Evolutionary conservation across 2,888 invertebrate species (phyloP).

Genomic region (Amphipyra berbera): DNA sequence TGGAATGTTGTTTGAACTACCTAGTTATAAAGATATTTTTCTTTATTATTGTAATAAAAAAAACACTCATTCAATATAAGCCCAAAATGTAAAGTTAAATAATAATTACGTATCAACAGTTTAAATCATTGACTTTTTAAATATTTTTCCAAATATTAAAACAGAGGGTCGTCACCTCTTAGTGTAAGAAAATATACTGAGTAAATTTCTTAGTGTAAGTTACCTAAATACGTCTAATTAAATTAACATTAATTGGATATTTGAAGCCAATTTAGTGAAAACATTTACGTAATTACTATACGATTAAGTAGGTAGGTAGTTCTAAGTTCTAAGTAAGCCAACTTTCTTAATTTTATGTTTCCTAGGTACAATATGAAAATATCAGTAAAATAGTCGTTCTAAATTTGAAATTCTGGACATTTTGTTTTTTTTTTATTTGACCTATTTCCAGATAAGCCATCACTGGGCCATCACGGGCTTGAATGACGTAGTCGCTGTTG

Average conservation of each 20-base stretch:
- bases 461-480: conserved; percentile 35
- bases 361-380: not conserved
- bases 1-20: no score
- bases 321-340: no score
- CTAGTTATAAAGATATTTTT: no score
- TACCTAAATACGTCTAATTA: conserved; percentile 10
- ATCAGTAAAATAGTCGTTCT: not conserved
- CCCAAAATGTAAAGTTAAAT: not conserved
- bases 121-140: not conserved
- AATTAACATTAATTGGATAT: conserved; percentile 29
- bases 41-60: no score
- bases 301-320: not conserved
- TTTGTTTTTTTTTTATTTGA: conserved; percentile 32
- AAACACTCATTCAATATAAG: no score
- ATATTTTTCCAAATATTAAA: not conserved
- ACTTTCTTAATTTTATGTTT: no score
- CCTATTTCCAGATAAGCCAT: conserved; percentile 33
- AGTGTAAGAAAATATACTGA: conserved; percentile 3
- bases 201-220: not conserved
- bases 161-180: not conserved
- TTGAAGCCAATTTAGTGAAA: conserved; percentile 11
- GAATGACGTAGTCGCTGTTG: conserved; percentile 41
- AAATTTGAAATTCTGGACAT: no score
- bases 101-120: not conserved
- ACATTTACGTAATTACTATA: conserved; percentile 9